Conservation (phyloP, 2,888 invertebrate genomes). For the Yponomeuta malinellus region DNA sequence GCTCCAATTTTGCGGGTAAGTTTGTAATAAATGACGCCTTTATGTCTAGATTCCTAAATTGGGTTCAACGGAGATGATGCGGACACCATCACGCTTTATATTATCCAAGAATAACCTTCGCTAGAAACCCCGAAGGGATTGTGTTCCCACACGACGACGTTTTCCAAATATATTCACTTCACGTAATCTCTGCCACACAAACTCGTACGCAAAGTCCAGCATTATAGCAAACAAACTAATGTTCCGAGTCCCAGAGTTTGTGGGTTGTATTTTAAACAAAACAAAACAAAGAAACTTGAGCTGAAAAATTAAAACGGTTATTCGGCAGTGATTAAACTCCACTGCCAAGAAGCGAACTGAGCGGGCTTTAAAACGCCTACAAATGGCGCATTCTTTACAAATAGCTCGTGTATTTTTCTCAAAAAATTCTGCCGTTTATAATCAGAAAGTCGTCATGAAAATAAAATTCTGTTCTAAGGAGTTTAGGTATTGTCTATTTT, state of each 20-base stretch:
- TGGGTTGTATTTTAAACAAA: too few species aligned
- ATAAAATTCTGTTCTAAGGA: too few species aligned
- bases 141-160: too few species aligned
- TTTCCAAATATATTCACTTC: too few species aligned
- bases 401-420: background rate
- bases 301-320: background rate
- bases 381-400: background rate
- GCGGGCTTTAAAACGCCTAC: background rate
- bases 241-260: too few species aligned
- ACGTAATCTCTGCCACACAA: too few species aligned
- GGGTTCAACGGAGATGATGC: background rate
- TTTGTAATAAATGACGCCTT: background rate
- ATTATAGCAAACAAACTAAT: too few species aligned
- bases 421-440: too few species aligned
- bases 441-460: too few species aligned
- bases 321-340: background rate
- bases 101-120: background rate
- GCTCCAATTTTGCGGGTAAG: background rate
- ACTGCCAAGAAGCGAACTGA: background rate
- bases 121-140: too few species aligned
- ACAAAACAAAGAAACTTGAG: background rate
- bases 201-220: too few species aligned
- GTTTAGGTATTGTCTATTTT: too few species aligned
- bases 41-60: background rate
- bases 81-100: background rate